Percentiles rank a stretch among this genome's conserved stretches.
These are phyloP conservation scores for Scalopus aquaticus DNA, from an alignment of 2,113 vertebrate species.

Conservation along the genomic window DNA sequence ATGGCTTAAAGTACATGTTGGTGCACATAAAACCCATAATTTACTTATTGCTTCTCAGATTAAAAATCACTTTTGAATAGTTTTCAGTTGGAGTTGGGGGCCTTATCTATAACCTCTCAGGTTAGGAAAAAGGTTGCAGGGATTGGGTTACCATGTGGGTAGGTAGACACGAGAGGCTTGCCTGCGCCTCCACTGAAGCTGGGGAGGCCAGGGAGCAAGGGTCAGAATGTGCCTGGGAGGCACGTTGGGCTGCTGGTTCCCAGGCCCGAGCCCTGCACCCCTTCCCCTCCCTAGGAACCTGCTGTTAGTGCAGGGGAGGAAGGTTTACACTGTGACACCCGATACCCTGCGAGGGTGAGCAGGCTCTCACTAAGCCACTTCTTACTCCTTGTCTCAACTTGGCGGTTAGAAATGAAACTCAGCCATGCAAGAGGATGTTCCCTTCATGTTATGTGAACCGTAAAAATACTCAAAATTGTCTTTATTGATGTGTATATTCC, in stretches of 20 bases:
- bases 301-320: background rate
- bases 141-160: background rate
- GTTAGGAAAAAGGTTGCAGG: background rate
- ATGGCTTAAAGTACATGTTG: conserved; percentile 73
- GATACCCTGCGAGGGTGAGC: background rate
- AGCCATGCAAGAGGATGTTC: background rate
- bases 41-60: conserved; percentile 62
- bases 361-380: background rate
- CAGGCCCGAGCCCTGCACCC: background rate
- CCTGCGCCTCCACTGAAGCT: background rate
- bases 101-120: background rate
- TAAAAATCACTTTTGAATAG: conserved; percentile 54
- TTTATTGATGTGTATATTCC: background rate
- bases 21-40: conserved; percentile 55
- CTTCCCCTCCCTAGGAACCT: background rate
- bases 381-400: background rate
- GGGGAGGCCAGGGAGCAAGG: background rate
- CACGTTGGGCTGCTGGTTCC: background rate
- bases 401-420: background rate
- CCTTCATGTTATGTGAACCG: background rate
- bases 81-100: background rate
- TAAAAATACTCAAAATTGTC: background rate
- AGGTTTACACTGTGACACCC: background rate
- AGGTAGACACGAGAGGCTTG: background rate
- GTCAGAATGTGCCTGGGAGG: background rate